These are phyloP conservation scores for Norana najaformis DNA, from an alignment of 2,888 invertebrate genomes.

Conservation along the genomic window DNA sequence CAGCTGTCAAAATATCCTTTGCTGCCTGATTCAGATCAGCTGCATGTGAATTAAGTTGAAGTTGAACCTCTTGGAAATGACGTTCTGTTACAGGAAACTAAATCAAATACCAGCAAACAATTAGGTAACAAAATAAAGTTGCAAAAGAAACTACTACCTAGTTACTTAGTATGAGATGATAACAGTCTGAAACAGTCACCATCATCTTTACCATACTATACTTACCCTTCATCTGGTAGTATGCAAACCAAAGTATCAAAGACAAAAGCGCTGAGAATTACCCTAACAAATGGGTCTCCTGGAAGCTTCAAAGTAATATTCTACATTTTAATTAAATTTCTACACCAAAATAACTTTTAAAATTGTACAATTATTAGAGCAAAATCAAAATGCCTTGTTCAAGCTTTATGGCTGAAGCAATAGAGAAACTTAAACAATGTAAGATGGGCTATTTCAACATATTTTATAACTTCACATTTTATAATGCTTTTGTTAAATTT, in stretches of 20 bases:
- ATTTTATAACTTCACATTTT: too few relatives aligned
- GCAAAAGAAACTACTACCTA: background rate
- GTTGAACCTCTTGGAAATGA: conserved; percentile 72
- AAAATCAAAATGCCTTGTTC: too few relatives aligned
- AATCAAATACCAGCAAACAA: background rate
- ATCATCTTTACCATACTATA: background rate
- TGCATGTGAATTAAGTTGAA: conserved; percentile 81
- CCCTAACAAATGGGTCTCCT: too few relatives aligned
- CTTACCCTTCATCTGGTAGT: background rate
- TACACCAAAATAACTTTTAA: background rate
- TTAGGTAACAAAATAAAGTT: background rate
- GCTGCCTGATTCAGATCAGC: conserved; percentile 82
- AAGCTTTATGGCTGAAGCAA: too few relatives aligned
- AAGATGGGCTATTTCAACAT: too few relatives aligned
- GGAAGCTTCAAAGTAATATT: background rate
- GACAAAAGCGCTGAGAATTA: too few relatives aligned
- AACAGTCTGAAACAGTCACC: background rate
- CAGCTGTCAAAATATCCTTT: conserved; percentile 76
- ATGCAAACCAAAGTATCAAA: background rate
- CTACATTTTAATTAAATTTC: background rate
- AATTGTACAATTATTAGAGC: background rate
- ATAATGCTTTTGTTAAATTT: too few relatives aligned
- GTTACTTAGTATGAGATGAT: background rate
- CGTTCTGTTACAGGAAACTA: conserved; percentile 67
- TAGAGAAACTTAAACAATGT: too few relatives aligned